These are phyloP conservation scores for Lymantria monacha DNA, from an alignment of 2,888 invertebrate genomes.

Conservation along the genomic window DNA sequence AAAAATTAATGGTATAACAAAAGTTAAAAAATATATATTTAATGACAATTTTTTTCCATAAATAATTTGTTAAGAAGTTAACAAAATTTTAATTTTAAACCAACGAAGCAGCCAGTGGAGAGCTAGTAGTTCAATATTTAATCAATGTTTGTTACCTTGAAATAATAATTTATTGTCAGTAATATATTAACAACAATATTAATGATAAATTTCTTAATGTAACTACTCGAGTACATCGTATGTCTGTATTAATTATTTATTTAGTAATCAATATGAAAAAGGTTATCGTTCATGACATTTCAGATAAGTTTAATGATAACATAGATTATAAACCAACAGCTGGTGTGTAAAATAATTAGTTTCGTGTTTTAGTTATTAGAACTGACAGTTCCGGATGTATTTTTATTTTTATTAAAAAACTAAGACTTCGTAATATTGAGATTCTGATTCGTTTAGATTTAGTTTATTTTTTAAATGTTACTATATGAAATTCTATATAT, in stretches of 20 bases:
- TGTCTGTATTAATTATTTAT: slow-evolving; percentile 34
- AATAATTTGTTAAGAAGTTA: too few relatives aligned
- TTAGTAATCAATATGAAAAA: slow-evolving; percentile 40
- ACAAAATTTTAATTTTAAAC: too few relatives aligned
- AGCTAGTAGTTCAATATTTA: too few relatives aligned
- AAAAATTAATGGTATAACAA: too few relatives aligned
- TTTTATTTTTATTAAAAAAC: too few relatives aligned
- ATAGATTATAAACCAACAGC: slow-evolving; percentile 10
- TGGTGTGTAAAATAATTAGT: slow-evolving; percentile 5
- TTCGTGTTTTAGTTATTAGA: not conserved
- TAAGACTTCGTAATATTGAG: too few relatives aligned
- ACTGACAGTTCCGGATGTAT: not conserved
- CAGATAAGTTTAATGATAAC: slow-evolving; percentile 17
- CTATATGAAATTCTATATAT: too few relatives aligned
- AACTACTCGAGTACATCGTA: slow-evolving; percentile 23
- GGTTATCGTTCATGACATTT: slow-evolving; percentile 40
- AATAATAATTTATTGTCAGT: not conserved
- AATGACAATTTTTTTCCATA: too few relatives aligned
- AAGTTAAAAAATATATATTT: too few relatives aligned
- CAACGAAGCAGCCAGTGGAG: too few relatives aligned
- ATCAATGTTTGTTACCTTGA: not conserved
- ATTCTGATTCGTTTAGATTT: too few relatives aligned
- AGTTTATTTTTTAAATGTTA: too few relatives aligned
- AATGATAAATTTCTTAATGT: slow-evolving; percentile 4
- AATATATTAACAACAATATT: not conserved